These are phyloP conservation scores for Bergia puertoricense DNA, from an alignment of 92 coral and sea anemone genomes.

Conservation along the genomic window DNA sequence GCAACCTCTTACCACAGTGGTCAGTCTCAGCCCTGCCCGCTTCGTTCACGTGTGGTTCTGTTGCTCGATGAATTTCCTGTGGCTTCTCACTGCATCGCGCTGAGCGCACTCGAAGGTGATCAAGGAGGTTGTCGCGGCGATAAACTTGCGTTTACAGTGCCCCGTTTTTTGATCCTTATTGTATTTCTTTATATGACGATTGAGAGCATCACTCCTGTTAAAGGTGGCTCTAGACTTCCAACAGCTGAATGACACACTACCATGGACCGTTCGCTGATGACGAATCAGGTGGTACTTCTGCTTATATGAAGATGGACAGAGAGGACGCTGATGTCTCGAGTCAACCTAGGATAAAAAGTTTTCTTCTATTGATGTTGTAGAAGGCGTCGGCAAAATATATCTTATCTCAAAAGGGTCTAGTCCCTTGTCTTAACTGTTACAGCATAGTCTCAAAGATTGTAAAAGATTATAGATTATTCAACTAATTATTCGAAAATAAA, in stretches of 20 bases:
- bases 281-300: slow-evolving; percentile 31
- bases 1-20: background rate
- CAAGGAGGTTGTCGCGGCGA: slow-evolving; percentile 32
- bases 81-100: no score
- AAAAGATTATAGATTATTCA: no score
- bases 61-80: no score
- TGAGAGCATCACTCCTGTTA: slow-evolving; percentile 38
- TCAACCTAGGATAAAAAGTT: no score
- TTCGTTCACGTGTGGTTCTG: no score
- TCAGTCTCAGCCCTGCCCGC: background rate
- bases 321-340: no score
- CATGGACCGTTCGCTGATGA: slow-evolving; percentile 37
- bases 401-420: no score
- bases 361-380: no score
- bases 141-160: slow-evolving; percentile 27
- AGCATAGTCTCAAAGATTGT: no score
- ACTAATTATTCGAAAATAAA: no score
- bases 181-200: slow-evolving; percentile 35
- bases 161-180: background rate
- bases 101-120: background rate
- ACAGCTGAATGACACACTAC: slow-evolving; percentile 26
- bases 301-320: background rate
- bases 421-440: no score
- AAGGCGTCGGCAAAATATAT: no score
- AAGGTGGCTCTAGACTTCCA: slow-evolving; percentile 25